Evolutionary conservation across 2,797 vertebrate species (phyloP), one percentile per base, ranked within the genome.

Genomic region (Brotula barbata): DNA sequence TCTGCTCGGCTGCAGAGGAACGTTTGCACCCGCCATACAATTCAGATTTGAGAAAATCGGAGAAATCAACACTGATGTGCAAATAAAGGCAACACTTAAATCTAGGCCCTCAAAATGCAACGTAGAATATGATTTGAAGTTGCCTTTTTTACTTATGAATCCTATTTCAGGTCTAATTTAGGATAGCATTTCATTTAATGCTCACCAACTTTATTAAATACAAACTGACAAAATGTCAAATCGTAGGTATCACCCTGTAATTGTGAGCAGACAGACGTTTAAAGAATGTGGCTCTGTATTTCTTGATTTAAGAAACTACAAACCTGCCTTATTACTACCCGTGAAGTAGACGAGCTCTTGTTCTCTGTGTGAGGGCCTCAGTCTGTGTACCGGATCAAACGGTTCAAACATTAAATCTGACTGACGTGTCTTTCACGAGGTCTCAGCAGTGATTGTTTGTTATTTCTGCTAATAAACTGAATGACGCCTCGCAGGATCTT

Each of bases 1-100:
- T 81, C 71, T 71, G 64, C 71, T 80, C 44, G 49, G 64, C 71
- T 71, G 71, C 70, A 40, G 54, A 77, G 69, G 62, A 87, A 63
- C 84, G 59, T 50, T 59, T 13, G 67, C 73, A 58, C 70, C 49
- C 44, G n/a, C 15, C 60, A 65, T 64, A 48, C 17, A 33, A 19
- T 39, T 41, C 25, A 55, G 45, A 62, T 22, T 10, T 28, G 4
- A 28, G n/a, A 39, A 33, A 7, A 33, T 45, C 5, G 28, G 20
- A 31, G 23, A 19, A 7, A 19, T 19, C 33, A 62, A 61, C 3
- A 60, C 45, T 49, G 6, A 51, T 64, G 46, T 67, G 14, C 20
- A 58, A 52, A 47, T 46, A 20, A 63, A 58, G 55, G 52, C 60
- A 72, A 64, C 54, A 68, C 62, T 28, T 4, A 28, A 28, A 28